Evolutionary conservation across 2,888 invertebrate genomes (phyloP).

Genomic region (Yponomeuta cagnagella): DNA sequence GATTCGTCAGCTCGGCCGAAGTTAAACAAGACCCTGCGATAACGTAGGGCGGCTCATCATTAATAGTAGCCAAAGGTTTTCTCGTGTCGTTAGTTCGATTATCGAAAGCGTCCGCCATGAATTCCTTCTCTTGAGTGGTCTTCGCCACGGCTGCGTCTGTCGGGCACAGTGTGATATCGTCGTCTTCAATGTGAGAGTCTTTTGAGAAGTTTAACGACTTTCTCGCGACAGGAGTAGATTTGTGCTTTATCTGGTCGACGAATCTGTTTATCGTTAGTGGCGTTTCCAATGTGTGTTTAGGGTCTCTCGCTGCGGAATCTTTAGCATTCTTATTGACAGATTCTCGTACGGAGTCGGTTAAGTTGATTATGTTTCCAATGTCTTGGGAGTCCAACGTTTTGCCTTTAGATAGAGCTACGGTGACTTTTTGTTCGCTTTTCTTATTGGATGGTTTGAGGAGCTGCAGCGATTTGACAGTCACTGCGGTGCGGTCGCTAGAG

Average conservation of each 20-base stretch:
- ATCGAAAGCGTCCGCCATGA: slow-evolving; percentile 57
- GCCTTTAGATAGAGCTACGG: neutral
- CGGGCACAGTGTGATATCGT: slow-evolving; percentile 48
- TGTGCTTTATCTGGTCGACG: slow-evolving; percentile 50
- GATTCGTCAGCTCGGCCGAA: slow-evolving; percentile 33
- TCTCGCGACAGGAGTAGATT: slow-evolving; percentile 59
- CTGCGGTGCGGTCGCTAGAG: neutral
- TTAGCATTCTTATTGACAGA: slow-evolving; percentile 22
- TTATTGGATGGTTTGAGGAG: neutral
- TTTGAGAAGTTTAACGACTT: slow-evolving; percentile 55
- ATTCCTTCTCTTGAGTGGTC: slow-evolving; percentile 59
- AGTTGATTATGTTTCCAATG: slow-evolving; percentile 36
- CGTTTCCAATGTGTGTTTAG: slow-evolving; percentile 35
- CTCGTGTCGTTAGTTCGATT: slow-evolving; percentile 34
- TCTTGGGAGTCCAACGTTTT: slow-evolving; percentile 11
- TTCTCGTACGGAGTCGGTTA: slow-evolving; percentile 39
- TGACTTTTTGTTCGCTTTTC: slow-evolving; percentile 3
- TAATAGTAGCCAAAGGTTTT: slow-evolving; percentile 24
- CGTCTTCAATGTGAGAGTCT: slow-evolving; percentile 29
- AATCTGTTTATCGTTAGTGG: slow-evolving; percentile 57
- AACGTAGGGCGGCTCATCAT: slow-evolving; percentile 29
- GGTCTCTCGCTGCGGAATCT: slow-evolving; percentile 27
- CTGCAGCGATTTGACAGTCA: neutral
- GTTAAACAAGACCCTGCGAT: slow-evolving; percentile 55
- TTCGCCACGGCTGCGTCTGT: slow-evolving; percentile 33